Base-by-base conservation (phyloP, 1,140 invertebrate species). In the Drosophila pandora region DNA sequence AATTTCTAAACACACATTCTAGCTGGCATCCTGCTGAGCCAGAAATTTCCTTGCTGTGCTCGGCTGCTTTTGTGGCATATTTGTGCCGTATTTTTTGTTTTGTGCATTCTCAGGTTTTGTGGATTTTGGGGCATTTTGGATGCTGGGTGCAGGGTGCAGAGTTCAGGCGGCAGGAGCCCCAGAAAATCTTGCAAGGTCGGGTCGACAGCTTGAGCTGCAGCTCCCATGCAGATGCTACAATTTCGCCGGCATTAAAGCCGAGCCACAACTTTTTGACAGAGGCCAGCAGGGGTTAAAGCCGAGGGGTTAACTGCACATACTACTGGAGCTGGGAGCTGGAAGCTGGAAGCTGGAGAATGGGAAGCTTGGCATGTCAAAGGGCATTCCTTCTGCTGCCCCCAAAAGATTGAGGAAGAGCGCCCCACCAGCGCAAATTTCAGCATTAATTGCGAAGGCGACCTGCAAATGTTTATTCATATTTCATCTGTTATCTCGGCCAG, bases 391-490 rank as follows among this genome's bases (percentile, higher is more conserved):
- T 43, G 12, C 2, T 34, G 8, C 32, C 32, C 32, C 32, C 58
- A 17, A 30, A 43, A 50, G 34, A 50, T 12, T 3, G 12, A 30
- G 8, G 32, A 41, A 23, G 58, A 30, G 2, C 34, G 34, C 30
- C 34, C 12, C 10, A n/a, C 34, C 34, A 10, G 17, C 17, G 17
- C 0, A 17, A 17, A n/a, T 49, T 49, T 37, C 32, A n/a, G 62
- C 57, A 65, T 60, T 61, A 52, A 61, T 22, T 34, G 17, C 8
- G 34, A 37, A n/a, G 34, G 34, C 34, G 9, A n/a, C 34, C 34
- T 12, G 34, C 9, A 37, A 68, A 68, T 68, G 30, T 37, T 55
- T 48, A 68, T 69, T 68, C 65, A 69, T 69, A 69, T 69, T 69
- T 69, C 43, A 69, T 56, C 13, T 68, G 41, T 57, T 69, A 69